Base-by-base conservation (phyloP, 2,113 vertebrate genomes). In the Lethenteron reissneri region DNA sequence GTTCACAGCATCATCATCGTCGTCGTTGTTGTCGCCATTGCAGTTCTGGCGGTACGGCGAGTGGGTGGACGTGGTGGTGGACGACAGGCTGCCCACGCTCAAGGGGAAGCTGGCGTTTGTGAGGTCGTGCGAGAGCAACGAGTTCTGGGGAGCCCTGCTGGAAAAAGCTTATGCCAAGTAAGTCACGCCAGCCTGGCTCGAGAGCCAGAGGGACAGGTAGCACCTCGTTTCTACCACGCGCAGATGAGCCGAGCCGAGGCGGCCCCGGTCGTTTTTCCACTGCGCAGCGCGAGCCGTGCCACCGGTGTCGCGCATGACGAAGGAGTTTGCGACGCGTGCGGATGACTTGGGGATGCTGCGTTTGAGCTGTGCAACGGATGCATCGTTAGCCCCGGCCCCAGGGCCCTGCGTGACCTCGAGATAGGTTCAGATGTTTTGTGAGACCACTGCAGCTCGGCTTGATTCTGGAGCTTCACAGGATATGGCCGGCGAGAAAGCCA, bases 21-120 rank as follows among this genome's bases (percentile, higher is more conserved):
- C n/a, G 64, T 68, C 25, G n/a, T 10, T 9, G 64, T 68, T 17
- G 25, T 17, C 25, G 64, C 25, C 64, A 9, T 15, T 78, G n/a
- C 78, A 85, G 84, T 81, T 86, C 58, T 86, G 84, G 84, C 84
- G 85, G 59, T 86, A 83, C 0, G 84, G 84, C 0, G 84, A 86
- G 73, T 86, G 84, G 84, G 74, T 84, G n/a, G 84, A 86, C 0
- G 84, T 85, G 71, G 82, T 86, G 1, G 79, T 86, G 58, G 84
- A 86, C 1, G 84, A 86, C 68, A 74, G 76, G 57, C 78, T 86
- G 69, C 84, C 84, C 57, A 83, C 78, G 21, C 84, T 84, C 72
- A 82, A 86, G 0, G 82, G 83, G 3, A 79, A 85, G 69, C 77
- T 85, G 73, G 78, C 85, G 70, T 86, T 86, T 0, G 84, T 86